Conservation (phyloP, 2,113 vertebrate species). For the Halcyon senegalensis region DNA sequence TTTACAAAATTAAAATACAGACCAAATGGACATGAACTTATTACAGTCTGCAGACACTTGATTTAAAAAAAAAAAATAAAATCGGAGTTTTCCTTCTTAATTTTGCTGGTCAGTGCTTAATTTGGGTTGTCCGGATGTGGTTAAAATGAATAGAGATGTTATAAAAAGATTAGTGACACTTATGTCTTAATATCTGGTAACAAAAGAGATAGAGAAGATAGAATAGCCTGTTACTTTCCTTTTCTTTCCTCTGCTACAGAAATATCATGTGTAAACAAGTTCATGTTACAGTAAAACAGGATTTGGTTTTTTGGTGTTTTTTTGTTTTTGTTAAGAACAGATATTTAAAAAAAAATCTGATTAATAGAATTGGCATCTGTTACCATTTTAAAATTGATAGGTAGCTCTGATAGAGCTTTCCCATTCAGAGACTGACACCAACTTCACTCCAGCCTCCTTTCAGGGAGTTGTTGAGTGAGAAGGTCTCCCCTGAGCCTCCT, state of each 20-base stretch:
- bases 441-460: too few species aligned
- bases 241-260: neutral
- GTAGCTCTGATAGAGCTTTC: neutral
- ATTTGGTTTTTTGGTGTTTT: neutral
- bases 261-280: neutral
- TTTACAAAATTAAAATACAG: neutral
- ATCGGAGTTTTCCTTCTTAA: neutral
- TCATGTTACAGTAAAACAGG: neutral
- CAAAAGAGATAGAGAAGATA: neutral
- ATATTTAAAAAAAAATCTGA: neutral
- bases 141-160: neutral
- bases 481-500: too few species aligned
- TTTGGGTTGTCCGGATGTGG: neutral
- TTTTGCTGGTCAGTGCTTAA: neutral
- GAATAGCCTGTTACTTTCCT: neutral
- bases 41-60: neutral
- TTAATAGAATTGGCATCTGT: neutral
- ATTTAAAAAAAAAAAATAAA: neutral
- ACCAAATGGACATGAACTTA: neutral
- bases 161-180: neutral
- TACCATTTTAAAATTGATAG: fast-evolving
- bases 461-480: too few species aligned
- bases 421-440: neutral
- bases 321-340: neutral
- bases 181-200: neutral